phyloP scores from a whole-genome alignment of 2,113 vertebrate species.

The Eolophus roseicapilla region DNA sequence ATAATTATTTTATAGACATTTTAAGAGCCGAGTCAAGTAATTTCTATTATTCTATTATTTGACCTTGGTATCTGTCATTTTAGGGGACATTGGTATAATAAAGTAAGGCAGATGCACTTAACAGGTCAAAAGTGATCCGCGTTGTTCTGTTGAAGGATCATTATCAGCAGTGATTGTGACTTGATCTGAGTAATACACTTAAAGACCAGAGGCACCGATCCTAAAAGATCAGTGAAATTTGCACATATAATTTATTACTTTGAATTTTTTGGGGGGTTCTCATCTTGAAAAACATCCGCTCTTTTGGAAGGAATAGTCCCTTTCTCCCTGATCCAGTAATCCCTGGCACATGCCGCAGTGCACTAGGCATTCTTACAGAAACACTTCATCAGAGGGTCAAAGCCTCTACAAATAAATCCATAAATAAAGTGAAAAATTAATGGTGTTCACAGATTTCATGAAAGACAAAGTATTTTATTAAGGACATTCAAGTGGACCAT shows the following conservation, averaged over 20 bases:
- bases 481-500: not conserved
- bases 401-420: not conserved
- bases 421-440: not conserved
- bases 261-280: not conserved
- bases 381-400: not conserved
- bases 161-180: not conserved
- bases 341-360: fast-evolving
- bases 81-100: not conserved
- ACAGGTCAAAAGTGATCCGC: not conserved
- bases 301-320: not conserved
- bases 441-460: not conserved
- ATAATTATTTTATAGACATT: conserved; percentile 30
- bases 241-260: not conserved
- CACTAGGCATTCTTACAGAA: not conserved
- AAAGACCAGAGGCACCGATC: not conserved
- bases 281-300: not conserved
- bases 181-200: not conserved
- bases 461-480: not conserved
- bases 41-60: not conserved
- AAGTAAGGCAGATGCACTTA: not conserved
- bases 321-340: not conserved
- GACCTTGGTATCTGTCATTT: not conserved
- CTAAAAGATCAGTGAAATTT: not conserved
- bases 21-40: not conserved
- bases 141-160: not conserved